phyloP scores from a whole-genome alignment of 2,797 vertebrate genomes.

The Bovichtus variegatus region DNA sequence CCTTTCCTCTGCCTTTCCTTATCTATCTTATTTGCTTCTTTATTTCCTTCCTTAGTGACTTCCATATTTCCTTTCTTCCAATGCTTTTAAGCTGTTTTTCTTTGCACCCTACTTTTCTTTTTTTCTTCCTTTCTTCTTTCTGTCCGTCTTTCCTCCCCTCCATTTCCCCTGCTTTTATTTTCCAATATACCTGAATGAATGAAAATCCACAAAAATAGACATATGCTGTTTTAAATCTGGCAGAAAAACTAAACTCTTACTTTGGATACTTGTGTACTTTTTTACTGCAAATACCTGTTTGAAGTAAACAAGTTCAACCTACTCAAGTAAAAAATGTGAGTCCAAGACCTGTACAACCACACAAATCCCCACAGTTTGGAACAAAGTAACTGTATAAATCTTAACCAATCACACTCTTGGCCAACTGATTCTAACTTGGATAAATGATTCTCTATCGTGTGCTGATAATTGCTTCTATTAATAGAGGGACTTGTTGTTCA shows the following conservation, averaged over 20 bases:
- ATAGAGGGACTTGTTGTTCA: constrained; percentile 67
- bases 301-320: neutral
- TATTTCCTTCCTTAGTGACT: neutral
- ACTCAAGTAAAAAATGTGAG: neutral
- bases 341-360: neutral
- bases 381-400: constrained; percentile 8
- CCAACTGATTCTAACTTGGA: constrained; percentile 43
- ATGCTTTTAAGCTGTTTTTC: neutral
- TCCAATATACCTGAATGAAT: neutral
- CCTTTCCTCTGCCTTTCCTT: neutral
- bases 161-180: neutral
- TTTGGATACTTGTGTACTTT: neutral
- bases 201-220: neutral
- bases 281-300: neutral
- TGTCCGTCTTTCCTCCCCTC: neutral
- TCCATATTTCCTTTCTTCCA: constrained; percentile 1
- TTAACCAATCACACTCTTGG: constrained; percentile 19
- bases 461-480: constrained; percentile 71
- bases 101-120: neutral
- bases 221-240: neutral
- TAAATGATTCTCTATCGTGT: constrained; percentile 48
- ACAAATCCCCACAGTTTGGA: neutral
- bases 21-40: neutral
- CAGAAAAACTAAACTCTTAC: neutral
- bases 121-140: neutral